These are phyloP conservation scores for Oreochromis niloticus DNA, from an alignment of 2,113 vertebrate species.

Conservation along the genomic window DNA sequence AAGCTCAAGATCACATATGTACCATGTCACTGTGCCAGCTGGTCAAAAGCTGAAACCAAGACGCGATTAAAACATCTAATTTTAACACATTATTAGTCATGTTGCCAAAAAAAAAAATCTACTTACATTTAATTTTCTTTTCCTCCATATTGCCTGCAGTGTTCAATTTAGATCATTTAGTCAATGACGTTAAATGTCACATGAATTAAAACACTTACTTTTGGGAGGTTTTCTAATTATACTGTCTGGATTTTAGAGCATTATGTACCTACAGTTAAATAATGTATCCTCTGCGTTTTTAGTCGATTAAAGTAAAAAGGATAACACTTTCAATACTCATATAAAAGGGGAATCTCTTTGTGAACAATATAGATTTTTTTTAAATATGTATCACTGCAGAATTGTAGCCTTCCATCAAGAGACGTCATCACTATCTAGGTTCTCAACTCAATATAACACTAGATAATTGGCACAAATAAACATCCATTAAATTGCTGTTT, in stretches of 20 bases:
- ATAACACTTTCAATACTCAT: background rate
- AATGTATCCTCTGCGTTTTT: background rate
- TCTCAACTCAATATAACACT: background rate
- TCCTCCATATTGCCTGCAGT: background rate
- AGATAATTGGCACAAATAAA: background rate
- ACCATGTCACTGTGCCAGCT: background rate
- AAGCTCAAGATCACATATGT: background rate
- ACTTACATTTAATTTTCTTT: background rate
- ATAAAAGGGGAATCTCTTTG: background rate
- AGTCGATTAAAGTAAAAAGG: background rate
- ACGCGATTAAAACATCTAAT: background rate
- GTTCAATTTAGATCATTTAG: background rate
- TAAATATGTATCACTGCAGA: background rate
- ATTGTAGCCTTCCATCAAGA: background rate
- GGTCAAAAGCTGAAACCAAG: background rate
- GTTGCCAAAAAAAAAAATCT: background rate
- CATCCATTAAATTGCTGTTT: background rate
- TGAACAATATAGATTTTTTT: background rate
- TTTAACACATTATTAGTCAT: background rate
- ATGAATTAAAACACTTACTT: background rate
- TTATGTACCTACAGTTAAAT: background rate
- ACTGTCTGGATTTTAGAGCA: background rate
- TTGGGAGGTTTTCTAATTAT: background rate
- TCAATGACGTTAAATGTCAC: background rate
- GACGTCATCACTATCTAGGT: background rate